Evolutionary conservation across 2,113 vertebrate species (phyloP).

Genomic region (Raja brachyura): DNA sequence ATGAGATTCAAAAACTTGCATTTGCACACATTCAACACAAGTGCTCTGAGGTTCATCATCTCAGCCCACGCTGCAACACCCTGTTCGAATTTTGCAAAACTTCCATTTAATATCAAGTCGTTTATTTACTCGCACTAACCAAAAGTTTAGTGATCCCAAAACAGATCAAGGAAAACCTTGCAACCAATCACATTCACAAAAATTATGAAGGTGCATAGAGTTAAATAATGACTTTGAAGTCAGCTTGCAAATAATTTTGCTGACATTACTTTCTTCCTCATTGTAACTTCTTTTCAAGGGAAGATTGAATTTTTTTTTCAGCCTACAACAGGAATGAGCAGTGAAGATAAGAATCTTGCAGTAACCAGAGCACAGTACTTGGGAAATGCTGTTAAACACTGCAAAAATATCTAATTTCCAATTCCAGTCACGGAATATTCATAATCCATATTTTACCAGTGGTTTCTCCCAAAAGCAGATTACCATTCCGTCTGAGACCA

Average conservation of each 20-base stretch:
- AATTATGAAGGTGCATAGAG: neutral
- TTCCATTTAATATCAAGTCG: neutral
- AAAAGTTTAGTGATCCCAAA: neutral
- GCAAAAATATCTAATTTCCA: neutral
- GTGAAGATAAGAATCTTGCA: slow-evolving; percentile 19
- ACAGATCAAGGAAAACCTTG: neutral
- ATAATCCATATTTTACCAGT: neutral
- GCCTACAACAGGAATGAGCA: neutral
- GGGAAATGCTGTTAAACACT: neutral
- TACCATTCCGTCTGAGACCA: slow-evolving; percentile 7
- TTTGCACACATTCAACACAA: neutral
- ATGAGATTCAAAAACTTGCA: too few relatives aligned
- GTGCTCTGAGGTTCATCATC: neutral
- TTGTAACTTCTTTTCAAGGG: neutral
- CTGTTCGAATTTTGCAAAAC: neutral
- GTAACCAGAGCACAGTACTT: neutral
- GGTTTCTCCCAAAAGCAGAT: slow-evolving; percentile 24
- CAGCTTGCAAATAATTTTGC: neutral
- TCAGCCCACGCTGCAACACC: neutral
- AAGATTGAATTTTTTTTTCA: neutral
- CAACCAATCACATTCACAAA: neutral
- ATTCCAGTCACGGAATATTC: slow-evolving; percentile 11
- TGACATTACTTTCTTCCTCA: neutral
- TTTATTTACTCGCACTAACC: neutral
- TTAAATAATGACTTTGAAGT: neutral